These are phyloP conservation scores for Cyprinus carpio DNA, from an alignment of 2,113 vertebrate species.

Conservation along the genomic window DNA sequence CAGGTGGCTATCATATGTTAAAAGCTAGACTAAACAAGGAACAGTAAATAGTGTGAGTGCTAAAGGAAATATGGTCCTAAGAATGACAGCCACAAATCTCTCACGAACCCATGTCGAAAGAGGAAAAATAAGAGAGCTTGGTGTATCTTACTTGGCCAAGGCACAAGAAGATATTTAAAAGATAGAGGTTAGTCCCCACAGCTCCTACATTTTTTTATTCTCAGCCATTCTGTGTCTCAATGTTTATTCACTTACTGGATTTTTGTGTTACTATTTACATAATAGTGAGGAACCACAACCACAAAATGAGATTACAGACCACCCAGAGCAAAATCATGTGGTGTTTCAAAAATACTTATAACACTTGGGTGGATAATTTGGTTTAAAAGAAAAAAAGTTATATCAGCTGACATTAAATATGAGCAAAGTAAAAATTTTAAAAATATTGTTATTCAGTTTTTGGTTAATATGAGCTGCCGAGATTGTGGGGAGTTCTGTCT, in stretches of 20 bases:
- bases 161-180: constrained; percentile 11
- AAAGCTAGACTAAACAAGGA: neutral
- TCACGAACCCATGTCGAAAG: constrained; percentile 24
- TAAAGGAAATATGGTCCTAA: constrained; percentile 22
- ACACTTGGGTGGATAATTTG: neutral
- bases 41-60: constrained; percentile 20
- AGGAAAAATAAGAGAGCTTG: constrained; percentile 10
- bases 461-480: neutral
- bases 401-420: neutral
- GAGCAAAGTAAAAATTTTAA: neutral
- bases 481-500: neutral
- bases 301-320: constrained; percentile 2
- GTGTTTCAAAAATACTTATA: neutral
- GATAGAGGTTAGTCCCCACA: constrained; percentile 21
- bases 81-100: constrained; percentile 32
- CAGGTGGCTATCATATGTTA: constrained; percentile 20
- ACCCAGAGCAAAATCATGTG: constrained; percentile 5
- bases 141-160: constrained; percentile 16
- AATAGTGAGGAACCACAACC: neutral
- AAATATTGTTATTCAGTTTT: too few relatives aligned
- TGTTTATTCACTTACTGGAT: constrained; percentile 7
- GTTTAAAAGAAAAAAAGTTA: neutral
- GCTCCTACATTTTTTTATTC: neutral
- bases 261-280: constrained; percentile 6
- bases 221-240: neutral